Base-by-base conservation (phyloP, 2,113 vertebrate genomes). In the Oreochromis spilurus region DNA sequence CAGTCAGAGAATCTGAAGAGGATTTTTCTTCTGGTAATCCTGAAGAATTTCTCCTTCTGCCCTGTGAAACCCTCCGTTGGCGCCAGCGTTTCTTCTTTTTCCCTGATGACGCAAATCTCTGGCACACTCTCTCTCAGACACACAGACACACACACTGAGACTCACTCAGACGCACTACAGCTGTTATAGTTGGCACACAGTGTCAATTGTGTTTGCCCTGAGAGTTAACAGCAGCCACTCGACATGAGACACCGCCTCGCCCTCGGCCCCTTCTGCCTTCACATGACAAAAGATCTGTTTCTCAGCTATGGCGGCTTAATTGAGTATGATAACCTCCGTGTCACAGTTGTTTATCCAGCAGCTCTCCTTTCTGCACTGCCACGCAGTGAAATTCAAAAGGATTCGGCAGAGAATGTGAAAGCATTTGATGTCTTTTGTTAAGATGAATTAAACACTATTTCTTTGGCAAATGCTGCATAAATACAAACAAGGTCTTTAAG, bases 151-250 rank as follows among this genome's bases (percentile, higher is more conserved):
- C 26, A 83, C 19, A 48, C 53, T 54, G 29, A 29, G 79, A 83
- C 88, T 70, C 57, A 54, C 86, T 78, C 84, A 84, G 81, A 86
- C 70, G 21, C 82, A 82, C 80, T 52, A 88, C 93, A 94, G 93
- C 94, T 95, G 93, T 91, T 94, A 52, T 79, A 83, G 87, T 58
- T 93, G 92, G 89, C 91, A 89, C 89, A 86, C 84, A 10, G 83
- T 83, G 82, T 92, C 85, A 77, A 54, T 86, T 84, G 89, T 89
- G 55, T 91, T 92, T 89, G 89, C 84, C 89, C 93, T 70, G 87
- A 34, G 87, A 89, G 88, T 92, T 86, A 90, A 92, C 89, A 87
- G 81, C 84, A 90, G 88, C 81, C 90, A 82, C 93, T 91, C 62
- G 48, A 93, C 91, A 90, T 16, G 81, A 92, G 82, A 81, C 24